phyloP scores from a whole-genome alignment of 1,140 invertebrate species.

The Calephelis virginiensis region DNA sequence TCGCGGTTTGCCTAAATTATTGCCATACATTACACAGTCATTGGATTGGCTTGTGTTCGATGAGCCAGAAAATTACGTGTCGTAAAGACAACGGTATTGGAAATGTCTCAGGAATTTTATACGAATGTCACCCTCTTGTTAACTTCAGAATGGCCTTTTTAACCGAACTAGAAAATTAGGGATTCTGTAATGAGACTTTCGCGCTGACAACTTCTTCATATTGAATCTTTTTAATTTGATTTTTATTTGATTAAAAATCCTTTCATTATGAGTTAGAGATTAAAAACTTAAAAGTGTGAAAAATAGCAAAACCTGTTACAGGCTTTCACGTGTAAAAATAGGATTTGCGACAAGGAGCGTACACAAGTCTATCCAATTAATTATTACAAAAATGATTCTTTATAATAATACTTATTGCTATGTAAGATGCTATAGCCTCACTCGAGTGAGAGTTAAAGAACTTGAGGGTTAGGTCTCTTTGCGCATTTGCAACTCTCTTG shows the following conservation, averaged over 20 bases:
- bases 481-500: no score
- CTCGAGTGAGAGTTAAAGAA: no score
- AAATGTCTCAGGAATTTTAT: slow-evolving; percentile 15
- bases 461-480: no score
- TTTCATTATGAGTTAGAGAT: not conserved
- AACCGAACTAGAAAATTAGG: slow-evolving; percentile 3
- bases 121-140: slow-evolving; percentile 14
- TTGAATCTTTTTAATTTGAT: not conserved
- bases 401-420: no score
- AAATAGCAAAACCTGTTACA: no score
- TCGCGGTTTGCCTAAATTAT: slow-evolving; percentile 15
- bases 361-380: no score
- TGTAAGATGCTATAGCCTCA: no score
- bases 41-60: slow-evolving; percentile 11
- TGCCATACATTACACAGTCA: slow-evolving; percentile 11
- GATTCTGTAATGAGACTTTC: not conserved
- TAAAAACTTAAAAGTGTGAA: not conserved
- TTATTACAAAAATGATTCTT: no score
- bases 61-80: slow-evolving; percentile 17
- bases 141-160: slow-evolving; percentile 5
- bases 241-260: not conserved
- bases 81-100: slow-evolving; percentile 13
- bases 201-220: not conserved
- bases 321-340: no score
- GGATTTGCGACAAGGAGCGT: no score